Evolutionary conservation across 2,888 invertebrate genomes (phyloP), one percentile per base, ranked within the genome.

Genomic region (Smittia aterrima): DNA sequence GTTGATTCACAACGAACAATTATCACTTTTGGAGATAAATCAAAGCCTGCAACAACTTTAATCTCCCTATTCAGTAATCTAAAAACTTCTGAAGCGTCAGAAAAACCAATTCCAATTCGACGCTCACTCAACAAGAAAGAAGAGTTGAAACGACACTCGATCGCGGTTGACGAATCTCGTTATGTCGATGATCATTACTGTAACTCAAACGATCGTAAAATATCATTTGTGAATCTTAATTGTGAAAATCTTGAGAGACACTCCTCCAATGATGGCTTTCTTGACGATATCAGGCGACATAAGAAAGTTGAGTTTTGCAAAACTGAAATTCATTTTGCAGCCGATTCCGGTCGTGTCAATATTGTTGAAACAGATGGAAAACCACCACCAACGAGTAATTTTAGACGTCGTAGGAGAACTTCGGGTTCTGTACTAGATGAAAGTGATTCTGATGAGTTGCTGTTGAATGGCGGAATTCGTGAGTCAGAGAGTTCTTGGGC

Each of bases 341-440:
- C 92, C 16, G 93, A 93, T 80, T 91, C 92, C 1, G 94, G 94
- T 0, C 88, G 89, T 78, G 92, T 94, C 0, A 92, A 93, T 79
- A 93, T 94, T 75, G 93, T 94, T 38, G 92, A 93, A 79, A 93
- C 93, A 0, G 92, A 93, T 81, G 92, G 91, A 76, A 93, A 94
- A 80, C 93, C 93, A 62, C 93, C 93, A 9, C 92, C 93, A 3
- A 90, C 91, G 0, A 91, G 90, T 79, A 90, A 92, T 80, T 92
- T 92, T 80, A 85, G 93, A 76, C 85, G 90, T 78, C 84, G 90
- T 77, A 86, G 90, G 77, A 84, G 87, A 78, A 85, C 85, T 75
- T 87, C 87, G 77, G 80, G 81, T 16, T 85, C 86, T 68, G 81
- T 85, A 75, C 78, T 38, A 77, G 13, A 75, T 77, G 32, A 80